Conservation (phyloP, 1,140 invertebrate genomes). For the Phymorhynchus buccinoides region DNA sequence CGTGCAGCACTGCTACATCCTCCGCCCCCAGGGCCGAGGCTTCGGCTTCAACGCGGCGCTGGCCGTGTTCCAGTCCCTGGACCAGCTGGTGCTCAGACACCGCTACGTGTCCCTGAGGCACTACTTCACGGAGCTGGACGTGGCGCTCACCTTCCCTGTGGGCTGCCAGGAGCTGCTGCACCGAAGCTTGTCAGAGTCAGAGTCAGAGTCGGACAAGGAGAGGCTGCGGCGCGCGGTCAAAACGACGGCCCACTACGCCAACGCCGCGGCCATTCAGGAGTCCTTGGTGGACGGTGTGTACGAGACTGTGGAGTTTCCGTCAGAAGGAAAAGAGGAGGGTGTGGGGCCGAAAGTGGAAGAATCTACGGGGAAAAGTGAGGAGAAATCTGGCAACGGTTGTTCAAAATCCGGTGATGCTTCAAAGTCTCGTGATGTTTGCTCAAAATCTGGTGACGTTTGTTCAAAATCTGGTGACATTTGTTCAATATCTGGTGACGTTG, state of each 20-base stretch:
- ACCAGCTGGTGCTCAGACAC: constrained; percentile 33
- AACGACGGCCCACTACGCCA: neutral
- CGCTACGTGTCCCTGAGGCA: constrained; percentile 25
- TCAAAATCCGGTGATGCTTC: no score
- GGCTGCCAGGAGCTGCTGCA: constrained; percentile 32
- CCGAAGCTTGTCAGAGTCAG: neutral
- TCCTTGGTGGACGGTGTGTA: neutral
- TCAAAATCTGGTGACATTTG: no score
- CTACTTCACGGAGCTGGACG: constrained; percentile 24
- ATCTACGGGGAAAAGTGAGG: neutral
- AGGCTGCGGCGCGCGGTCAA: neutral
- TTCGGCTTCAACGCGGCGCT: constrained; percentile 34
- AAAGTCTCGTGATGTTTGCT: no score
- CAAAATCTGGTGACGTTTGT: no score
- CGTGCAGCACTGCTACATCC: constrained; percentile 30
- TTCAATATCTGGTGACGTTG: no score
- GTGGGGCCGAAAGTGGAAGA: neutral
- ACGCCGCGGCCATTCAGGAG: neutral
- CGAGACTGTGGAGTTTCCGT: neutral
- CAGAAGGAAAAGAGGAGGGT: neutral
- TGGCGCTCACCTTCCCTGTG: constrained; percentile 23
- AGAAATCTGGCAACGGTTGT: no score
- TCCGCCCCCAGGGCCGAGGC: constrained; percentile 20
- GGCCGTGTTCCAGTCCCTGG: constrained; percentile 30
- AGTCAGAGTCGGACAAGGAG: neutral